Evolutionary conservation across 2,888 invertebrate genomes (phyloP).

Genomic region (Buathra laborator): DNA sequence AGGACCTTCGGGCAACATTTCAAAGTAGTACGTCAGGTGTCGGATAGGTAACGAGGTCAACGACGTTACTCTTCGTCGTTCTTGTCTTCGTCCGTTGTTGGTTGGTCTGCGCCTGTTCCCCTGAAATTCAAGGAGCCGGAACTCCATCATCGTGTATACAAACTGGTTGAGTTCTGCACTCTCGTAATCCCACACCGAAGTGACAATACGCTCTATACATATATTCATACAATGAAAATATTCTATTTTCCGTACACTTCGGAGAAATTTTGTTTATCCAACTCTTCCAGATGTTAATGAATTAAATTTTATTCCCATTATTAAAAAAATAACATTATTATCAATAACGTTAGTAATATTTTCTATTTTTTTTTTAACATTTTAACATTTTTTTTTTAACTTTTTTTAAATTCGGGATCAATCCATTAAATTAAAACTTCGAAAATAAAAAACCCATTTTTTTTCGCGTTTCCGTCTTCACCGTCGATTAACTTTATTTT

Average conservation of each 20-base stretch:
- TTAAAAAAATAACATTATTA: not conserved
- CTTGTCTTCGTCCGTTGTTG: constrained; percentile 61
- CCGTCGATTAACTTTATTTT: no score
- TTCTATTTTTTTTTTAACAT: not conserved
- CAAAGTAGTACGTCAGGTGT: constrained; percentile 64
- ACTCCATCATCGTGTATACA: constrained; percentile 42
- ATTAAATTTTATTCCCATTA: constrained; percentile 16
- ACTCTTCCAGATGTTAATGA: constrained; percentile 7
- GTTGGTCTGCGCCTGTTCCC: constrained; percentile 19
- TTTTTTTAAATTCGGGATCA: no score
- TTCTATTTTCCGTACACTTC: constrained; percentile 2
- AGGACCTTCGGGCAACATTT: constrained; percentile 66
- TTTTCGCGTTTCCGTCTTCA: no score
- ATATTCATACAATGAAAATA: constrained; percentile 11
- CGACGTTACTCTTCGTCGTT: constrained; percentile 66
- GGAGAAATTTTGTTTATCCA: constrained; percentile 2
- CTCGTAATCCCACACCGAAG: constrained; percentile 51
- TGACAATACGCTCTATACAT: constrained; percentile 44
- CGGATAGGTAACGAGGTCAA: constrained; percentile 67
- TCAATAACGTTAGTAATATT: no score
- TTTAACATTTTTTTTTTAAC: no score
- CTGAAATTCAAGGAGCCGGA: constrained; percentile 61
- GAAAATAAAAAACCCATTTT: no score
- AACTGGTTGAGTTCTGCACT: constrained; percentile 53
- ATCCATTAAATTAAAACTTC: no score